Evolutionary conservation across 30 jellyfish, hydroid and myxozoan genomes (phyloP).

Genomic region (Mastigias papua): DNA sequence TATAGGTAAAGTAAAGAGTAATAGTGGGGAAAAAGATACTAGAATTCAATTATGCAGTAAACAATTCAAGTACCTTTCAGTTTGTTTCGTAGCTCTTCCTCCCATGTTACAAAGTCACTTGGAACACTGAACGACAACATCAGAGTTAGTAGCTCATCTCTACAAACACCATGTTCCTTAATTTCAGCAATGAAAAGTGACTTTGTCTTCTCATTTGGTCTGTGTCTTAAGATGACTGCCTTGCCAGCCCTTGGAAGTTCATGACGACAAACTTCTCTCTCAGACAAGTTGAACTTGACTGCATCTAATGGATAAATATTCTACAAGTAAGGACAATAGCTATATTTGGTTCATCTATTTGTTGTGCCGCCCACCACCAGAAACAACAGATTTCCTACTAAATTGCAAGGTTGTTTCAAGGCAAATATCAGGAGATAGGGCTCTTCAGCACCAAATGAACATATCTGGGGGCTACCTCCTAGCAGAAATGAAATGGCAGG

Average conservation of each 20-base stretch:
- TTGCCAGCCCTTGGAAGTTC: slow-evolving; percentile 39
- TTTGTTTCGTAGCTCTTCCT: slow-evolving; percentile 12
- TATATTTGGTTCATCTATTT: too few species aligned
- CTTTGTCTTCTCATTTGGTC: neutral
- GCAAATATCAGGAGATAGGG: too few species aligned
- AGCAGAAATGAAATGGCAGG: too few species aligned
- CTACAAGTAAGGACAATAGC: neutral
- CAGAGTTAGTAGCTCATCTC: neutral
- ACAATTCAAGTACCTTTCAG: slow-evolving; percentile 7
- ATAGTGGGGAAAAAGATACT: neutral
- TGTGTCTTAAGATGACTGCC: slow-evolving; percentile 47
- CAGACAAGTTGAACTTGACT: neutral
- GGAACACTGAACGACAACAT: neutral
- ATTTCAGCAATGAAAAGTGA: slow-evolving; percentile 46
- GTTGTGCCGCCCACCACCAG: too few species aligned
- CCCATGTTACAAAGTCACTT: slow-evolving; percentile 22
- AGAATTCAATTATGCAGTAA: neutral
- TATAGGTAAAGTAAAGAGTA: too few species aligned
- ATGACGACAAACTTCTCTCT: slow-evolving; percentile 10
- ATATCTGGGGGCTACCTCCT: too few species aligned
- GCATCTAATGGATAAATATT: neutral
- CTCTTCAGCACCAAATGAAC: too few species aligned
- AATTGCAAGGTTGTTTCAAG: too few species aligned
- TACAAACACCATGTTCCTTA: neutral
- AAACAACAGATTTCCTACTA: too few species aligned